Conservation (phyloP, 1,140 invertebrate species). For the Bombus difficillimus region DNA sequence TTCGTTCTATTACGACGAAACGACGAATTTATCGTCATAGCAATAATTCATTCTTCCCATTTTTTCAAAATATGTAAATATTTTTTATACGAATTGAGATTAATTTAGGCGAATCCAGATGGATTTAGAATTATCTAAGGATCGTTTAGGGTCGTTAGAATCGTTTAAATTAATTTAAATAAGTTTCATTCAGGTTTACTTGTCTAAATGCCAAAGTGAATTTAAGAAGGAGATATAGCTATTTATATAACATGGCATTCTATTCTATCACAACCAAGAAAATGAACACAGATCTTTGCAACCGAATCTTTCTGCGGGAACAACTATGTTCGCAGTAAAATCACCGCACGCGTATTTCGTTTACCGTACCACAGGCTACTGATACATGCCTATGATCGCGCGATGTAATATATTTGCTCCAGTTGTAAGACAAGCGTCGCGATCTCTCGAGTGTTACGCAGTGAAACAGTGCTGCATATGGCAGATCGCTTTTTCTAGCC, state of each 20-base stretch:
- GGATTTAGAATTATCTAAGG: too few relatives aligned
- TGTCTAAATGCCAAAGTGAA: background rate
- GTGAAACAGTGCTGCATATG: slow-evolving; percentile 41
- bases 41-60: too few relatives aligned
- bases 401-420: slow-evolving; percentile 60
- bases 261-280: background rate
- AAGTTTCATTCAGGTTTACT: too few relatives aligned
- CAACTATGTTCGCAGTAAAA: background rate
- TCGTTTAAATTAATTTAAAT: too few relatives aligned
- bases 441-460: slow-evolving; percentile 32
- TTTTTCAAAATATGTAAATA: background rate
- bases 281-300: background rate
- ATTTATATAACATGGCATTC: background rate
- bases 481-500: slow-evolving; percentile 53
- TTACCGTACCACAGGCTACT: slow-evolving; percentile 64
- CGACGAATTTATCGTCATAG: too few relatives aligned
- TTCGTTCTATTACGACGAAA: background rate
- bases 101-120: background rate
- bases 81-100: background rate
- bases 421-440: slow-evolving; percentile 29
- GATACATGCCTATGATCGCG: slow-evolving; percentile 59
- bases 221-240: background rate
- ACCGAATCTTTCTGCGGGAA: background rate
- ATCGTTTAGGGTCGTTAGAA: too few relatives aligned
- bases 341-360: slow-evolving; percentile 61